Evolutionary conservation across 2,797 vertebrate species (phyloP).

Genomic region (Notamacropus eugenii): DNA sequence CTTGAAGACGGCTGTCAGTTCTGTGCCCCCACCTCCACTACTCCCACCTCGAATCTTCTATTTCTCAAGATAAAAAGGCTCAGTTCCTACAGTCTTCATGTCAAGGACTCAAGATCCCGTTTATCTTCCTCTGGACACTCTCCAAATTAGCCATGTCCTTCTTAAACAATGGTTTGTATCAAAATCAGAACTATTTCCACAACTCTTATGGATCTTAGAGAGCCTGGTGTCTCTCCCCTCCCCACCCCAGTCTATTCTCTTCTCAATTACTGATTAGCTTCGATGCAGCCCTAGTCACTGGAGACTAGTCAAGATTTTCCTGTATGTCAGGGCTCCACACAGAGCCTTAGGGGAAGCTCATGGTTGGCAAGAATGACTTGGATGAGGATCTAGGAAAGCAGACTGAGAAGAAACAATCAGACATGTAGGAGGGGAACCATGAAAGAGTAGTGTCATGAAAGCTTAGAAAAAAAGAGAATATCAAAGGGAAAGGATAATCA

Average conservation of each 20-base stretch:
- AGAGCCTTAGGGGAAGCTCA: not conserved
- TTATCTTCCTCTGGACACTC: not conserved
- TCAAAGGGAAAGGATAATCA: not conserved
- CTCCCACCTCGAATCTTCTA: not conserved
- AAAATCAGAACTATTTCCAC: not conserved
- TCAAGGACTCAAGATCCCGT: not conserved
- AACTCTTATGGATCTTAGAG: not conserved
- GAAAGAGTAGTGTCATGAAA: not conserved
- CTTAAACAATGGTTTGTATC: not conserved
- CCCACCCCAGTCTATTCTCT: not conserved
- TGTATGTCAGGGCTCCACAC: not conserved
- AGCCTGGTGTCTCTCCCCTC: not conserved
- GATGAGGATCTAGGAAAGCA: not conserved
- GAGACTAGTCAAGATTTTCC: not conserved
- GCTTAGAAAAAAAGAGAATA: not conserved
- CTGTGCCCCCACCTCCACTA: not conserved
- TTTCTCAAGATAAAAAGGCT: not conserved
- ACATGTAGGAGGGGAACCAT: not conserved
- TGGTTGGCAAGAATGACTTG: not conserved
- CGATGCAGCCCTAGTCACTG: not conserved
- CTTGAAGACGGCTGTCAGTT: not conserved
- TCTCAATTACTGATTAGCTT: not conserved
- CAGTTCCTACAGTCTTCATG: not conserved
- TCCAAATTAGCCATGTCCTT: not conserved
- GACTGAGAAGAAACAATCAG: not conserved